phyloP scores from a whole-genome alignment of 2,888 invertebrate species.

The Frankliniella intonsa region DNA sequence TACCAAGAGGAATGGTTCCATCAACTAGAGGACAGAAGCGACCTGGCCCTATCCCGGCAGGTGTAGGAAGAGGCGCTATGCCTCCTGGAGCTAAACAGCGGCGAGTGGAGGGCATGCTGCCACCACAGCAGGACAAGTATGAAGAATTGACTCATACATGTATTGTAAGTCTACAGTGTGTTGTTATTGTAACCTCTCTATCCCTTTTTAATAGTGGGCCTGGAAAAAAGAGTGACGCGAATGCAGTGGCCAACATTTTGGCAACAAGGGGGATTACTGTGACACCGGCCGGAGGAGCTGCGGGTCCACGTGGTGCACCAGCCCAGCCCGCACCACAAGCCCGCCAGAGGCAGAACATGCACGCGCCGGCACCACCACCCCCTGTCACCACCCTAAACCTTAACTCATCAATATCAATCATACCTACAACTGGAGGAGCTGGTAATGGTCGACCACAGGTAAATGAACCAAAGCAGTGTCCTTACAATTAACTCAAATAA shows the following conservation, averaged over 20 bases:
- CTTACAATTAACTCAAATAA: background rate
- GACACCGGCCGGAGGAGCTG: constrained; percentile 52
- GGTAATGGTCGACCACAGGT: constrained; percentile 47
- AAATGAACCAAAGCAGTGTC: constrained; percentile 42
- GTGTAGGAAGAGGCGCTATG: background rate
- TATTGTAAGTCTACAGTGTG: background rate
- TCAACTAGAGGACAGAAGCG: background rate
- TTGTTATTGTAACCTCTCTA: background rate
- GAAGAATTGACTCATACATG: background rate
- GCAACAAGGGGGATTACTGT: constrained; percentile 74
- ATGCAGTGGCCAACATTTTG: constrained; percentile 69
- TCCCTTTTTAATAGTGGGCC: background rate
- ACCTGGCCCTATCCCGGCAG: background rate
- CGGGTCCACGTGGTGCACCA: constrained; percentile 9
- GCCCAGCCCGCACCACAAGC: constrained; percentile 46
- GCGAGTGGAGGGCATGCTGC: background rate
- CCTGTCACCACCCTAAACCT: constrained; percentile 47
- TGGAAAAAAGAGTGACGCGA: constrained; percentile 62
- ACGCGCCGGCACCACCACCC: constrained; percentile 28
- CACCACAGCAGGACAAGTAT: background rate
- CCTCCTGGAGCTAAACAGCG: background rate
- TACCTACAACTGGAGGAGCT: constrained; percentile 47
- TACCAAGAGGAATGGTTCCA: background rate
- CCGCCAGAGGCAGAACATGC: constrained; percentile 30
- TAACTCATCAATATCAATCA: constrained; percentile 59